phyloP scores from a whole-genome alignment of 2,113 vertebrate species.

The Caretta caretta region DNA sequence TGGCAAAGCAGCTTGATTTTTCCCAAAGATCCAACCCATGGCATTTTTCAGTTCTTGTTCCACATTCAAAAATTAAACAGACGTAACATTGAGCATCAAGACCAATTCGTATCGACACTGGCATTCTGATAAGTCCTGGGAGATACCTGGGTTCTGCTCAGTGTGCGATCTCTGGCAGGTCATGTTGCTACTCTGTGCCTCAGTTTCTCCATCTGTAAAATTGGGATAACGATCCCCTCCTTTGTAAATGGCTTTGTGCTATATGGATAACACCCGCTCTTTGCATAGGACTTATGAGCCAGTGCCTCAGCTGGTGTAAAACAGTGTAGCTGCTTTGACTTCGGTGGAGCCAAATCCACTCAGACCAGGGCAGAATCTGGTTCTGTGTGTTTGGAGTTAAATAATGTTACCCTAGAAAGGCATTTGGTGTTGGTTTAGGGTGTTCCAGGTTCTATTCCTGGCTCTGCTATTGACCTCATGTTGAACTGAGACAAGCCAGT shows the following conservation, averaged over 20 bases:
- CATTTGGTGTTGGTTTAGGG: not conserved
- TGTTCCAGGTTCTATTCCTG: not conserved
- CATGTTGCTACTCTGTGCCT: not conserved
- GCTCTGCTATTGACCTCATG: not conserved
- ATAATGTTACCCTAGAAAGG: not conserved
- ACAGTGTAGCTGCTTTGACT: not conserved
- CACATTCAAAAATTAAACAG: not conserved
- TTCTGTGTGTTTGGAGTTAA: not conserved
- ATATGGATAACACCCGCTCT: not conserved
- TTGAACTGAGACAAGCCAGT: not conserved
- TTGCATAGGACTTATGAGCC: not conserved
- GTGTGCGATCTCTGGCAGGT: not conserved
- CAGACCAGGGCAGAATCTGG: not conserved
- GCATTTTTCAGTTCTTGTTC: not conserved
- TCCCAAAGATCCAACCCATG: not conserved
- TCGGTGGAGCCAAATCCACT: not conserved
- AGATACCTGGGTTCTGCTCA: not conserved
- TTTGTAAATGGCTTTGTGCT: conserved; percentile 4
- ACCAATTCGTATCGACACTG: not conserved
- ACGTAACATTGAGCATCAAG: not conserved
- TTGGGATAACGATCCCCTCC: not conserved
- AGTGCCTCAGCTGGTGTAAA: not conserved
- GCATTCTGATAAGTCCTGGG: not conserved
- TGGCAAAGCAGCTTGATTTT: not conserved
- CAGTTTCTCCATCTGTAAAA: conserved; percentile 1